phyloP scores from a whole-genome alignment of 2,797 vertebrate genomes.

The Netta rufina region DNA sequence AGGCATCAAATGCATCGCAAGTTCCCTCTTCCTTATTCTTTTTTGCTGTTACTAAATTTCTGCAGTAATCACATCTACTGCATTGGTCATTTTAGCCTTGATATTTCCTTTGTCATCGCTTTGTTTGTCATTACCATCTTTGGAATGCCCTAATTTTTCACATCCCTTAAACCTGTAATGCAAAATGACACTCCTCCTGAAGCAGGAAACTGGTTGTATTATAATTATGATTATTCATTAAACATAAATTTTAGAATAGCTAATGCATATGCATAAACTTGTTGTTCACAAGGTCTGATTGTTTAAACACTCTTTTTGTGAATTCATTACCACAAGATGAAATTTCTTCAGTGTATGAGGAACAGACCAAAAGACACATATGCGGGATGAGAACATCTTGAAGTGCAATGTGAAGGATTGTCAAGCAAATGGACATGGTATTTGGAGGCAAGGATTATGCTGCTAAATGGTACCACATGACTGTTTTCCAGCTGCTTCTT shows the following conservation, averaged over 20 bases:
- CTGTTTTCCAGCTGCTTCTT: neutral
- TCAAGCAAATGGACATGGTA: neutral
- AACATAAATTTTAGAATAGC: conserved; percentile 1
- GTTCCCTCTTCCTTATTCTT: neutral
- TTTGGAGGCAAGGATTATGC: neutral
- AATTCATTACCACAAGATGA: neutral
- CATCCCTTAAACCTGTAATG: neutral
- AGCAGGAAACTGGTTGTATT: neutral
- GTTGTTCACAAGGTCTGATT: neutral
- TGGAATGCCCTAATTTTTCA: neutral
- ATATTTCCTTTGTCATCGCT: neutral
- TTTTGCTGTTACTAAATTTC: neutral
- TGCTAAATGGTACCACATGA: neutral
- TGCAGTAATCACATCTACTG: neutral
- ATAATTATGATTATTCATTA: conserved; percentile 41
- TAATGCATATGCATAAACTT: conserved; percentile 1
- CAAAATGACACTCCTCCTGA: neutral
- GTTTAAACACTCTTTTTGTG: neutral
- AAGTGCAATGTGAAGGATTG: neutral
- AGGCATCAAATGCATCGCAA: neutral
- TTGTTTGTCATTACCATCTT: neutral
- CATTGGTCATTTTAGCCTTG: neutral
- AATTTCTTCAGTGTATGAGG: neutral
- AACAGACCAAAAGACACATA: neutral
- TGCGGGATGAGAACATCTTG: neutral